These are phyloP conservation scores for Alethe diademata DNA, from an alignment of 2,113 vertebrate species.

Conservation along the genomic window DNA sequence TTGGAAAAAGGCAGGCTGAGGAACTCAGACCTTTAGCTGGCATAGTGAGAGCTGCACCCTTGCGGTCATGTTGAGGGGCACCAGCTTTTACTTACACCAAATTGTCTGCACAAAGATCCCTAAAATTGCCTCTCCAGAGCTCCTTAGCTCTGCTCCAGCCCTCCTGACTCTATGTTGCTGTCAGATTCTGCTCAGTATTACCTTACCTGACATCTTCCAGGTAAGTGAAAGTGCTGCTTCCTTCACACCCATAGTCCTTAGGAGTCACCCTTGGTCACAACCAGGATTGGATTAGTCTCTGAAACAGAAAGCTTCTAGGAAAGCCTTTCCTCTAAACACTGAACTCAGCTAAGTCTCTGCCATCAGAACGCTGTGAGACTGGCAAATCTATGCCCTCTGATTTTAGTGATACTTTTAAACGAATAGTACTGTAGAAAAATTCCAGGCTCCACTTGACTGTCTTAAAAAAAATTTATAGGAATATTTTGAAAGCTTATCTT, in stretches of 20 bases:
- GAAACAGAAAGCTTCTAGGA: background rate
- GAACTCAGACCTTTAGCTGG: background rate
- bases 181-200: background rate
- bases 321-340: background rate
- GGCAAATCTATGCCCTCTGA: slow-evolving; percentile 39
- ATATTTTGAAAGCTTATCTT: slow-evolving; percentile 38
- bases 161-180: accelerated
- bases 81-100: background rate
- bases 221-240: background rate
- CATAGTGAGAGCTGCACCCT: background rate
- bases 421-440: background rate
- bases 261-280: background rate
- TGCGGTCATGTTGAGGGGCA: background rate
- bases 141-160: background rate
- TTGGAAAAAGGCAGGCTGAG: background rate
- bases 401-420: slow-evolving; percentile 49
- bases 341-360: background rate
- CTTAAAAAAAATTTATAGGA: slow-evolving; percentile 10
- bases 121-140: background rate
- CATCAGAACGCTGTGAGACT: background rate
- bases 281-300: background rate
- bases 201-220: background rate
- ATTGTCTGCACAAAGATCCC: background rate
- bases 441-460: background rate
- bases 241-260: background rate